These are phyloP conservation scores for Glyptemys insculpta DNA, from an alignment of 2,797 vertebrate species.

Conservation along the genomic window DNA sequence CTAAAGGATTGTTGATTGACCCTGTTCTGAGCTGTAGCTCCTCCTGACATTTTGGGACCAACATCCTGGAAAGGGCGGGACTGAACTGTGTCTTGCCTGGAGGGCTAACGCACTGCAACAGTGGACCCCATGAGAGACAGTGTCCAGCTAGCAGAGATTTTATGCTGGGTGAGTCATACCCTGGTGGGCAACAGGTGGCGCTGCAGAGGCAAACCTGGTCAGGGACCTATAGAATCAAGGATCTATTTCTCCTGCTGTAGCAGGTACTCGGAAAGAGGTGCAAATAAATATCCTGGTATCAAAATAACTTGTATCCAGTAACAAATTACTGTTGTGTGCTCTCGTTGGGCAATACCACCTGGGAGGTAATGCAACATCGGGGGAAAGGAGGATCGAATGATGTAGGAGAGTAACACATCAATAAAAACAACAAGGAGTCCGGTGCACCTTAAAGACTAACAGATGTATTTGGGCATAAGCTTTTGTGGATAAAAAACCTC, in stretches of 20 bases:
- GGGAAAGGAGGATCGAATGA: conserved; percentile 14
- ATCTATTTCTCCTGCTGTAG: not conserved
- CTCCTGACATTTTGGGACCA: not conserved
- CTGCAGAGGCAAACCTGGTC: not conserved
- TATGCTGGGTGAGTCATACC: too few species aligned
- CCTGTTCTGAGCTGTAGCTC: not conserved
- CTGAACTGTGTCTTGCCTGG: not conserved
- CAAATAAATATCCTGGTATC: conserved; percentile 38
- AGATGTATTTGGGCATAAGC: too few species aligned
- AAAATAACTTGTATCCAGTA: conserved; percentile 28
- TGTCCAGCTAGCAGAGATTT: not conserved
- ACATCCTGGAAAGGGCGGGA: not conserved
- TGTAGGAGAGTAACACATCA: conserved; percentile 30
- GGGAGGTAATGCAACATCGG: conserved; percentile 31
- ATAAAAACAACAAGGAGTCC: not conserved
- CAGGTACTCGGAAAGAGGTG: not conserved
- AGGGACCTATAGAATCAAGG: not conserved
- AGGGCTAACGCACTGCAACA: not conserved
- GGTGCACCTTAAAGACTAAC: too few species aligned
- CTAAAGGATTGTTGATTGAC: not conserved
- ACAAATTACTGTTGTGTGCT: not conserved
- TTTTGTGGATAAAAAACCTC: too few species aligned
- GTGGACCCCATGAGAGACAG: not conserved
- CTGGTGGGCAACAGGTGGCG: not conserved
- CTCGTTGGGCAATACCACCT: not conserved